These are phyloP conservation scores for Sturnira hondurensis DNA, from an alignment of 2,113 vertebrate species.

Conservation along the genomic window DNA sequence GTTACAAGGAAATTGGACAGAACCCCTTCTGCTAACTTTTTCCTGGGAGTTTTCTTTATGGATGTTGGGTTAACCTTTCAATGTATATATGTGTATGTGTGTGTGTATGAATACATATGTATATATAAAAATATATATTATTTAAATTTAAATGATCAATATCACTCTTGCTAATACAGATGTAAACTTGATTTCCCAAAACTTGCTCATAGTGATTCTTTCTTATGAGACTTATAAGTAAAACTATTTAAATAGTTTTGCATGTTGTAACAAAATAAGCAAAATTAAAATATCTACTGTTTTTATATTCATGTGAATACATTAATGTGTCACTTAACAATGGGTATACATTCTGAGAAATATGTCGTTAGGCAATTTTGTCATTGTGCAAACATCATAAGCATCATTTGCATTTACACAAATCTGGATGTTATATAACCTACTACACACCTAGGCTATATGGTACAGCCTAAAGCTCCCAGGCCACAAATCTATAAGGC, in stretches of 20 bases:
- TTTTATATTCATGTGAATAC: background rate
- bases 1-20: background rate
- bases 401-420: background rate
- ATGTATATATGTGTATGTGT: background rate
- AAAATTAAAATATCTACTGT: background rate
- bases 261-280: background rate
- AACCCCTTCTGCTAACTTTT: background rate
- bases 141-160: background rate
- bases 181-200: background rate
- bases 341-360: too few relatives aligned
- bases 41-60: background rate
- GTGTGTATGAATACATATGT: too few relatives aligned
- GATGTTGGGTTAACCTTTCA: background rate
- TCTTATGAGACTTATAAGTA: background rate
- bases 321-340: background rate
- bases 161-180: background rate
- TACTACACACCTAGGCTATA: background rate
- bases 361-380: background rate
- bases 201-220: background rate
- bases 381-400: background rate
- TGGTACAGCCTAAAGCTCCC: too few relatives aligned
- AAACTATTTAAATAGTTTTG: background rate
- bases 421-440: background rate
- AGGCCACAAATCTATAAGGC: background rate
- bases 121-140: background rate